phyloP scores from a whole-genome alignment of 2,113 vertebrate genomes.

The Nyctereutes procyonoides region DNA sequence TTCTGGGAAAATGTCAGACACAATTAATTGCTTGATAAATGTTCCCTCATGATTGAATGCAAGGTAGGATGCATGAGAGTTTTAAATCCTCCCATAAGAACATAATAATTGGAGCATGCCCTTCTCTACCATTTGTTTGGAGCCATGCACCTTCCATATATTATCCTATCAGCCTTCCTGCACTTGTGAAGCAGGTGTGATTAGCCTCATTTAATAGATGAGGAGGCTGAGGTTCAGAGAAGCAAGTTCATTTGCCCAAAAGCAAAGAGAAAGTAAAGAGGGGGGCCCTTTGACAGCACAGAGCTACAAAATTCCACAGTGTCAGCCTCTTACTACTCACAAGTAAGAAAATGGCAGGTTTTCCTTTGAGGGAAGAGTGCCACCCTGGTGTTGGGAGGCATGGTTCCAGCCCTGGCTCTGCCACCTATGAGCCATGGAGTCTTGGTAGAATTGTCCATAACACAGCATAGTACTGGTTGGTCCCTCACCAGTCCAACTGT shows the following conservation, averaged over 20 bases:
- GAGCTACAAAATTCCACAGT: neutral
- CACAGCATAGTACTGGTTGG: neutral
- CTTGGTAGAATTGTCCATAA: neutral
- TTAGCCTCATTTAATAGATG: neutral
- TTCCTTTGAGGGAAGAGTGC: neutral
- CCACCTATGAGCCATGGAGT: accelerated
- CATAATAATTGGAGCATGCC: neutral
- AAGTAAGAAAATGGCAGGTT: neutral
- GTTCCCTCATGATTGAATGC: neutral
- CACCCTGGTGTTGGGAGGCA: neutral
- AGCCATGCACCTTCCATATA: accelerated
- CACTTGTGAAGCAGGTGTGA: neutral
- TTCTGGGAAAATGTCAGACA: neutral
- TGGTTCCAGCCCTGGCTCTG: neutral
- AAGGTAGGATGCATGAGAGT: neutral
- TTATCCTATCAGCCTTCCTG: neutral
- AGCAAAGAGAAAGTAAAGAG: neutral
- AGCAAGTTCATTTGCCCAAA: neutral
- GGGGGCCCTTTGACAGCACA: accelerated
- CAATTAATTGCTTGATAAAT: neutral
- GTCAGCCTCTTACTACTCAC: neutral
- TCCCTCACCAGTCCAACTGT: neutral
- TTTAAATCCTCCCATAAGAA: neutral
- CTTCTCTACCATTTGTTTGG: neutral
- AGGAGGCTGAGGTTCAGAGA: neutral